Base-by-base conservation (phyloP, 2,888 invertebrate species). In the Suillia variegata region DNA sequence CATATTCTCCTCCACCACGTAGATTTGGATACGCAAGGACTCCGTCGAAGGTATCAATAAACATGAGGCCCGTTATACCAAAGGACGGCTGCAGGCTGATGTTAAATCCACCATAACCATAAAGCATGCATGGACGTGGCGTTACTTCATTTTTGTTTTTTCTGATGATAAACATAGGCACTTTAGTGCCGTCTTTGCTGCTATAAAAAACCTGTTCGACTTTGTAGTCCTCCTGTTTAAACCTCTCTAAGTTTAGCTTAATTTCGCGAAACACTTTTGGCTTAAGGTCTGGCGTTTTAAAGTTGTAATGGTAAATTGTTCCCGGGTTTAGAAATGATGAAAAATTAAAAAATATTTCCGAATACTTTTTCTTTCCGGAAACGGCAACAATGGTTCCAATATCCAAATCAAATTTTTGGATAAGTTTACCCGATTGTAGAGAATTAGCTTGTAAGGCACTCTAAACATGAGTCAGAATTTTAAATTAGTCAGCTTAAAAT, bases 51-150 rank as follows among this genome's bases (percentile, higher is more conserved):
- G 94, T 89, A 74, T 95, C 91, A 78, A 98, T 90, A 80, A 96
- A 96, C 66, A 96, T 88, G 31, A 97, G 70, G 22, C 95, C 86
- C 13, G 91, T 90, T 24, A 96, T 88, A 70, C 93, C 92, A 84
- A 98, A 99, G 53, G 87, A 87, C 4, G 98, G 98, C 77, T 92
- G 91, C 67, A 97, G 85, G 79, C 93, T 92, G 68, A 95, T 89
- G 84, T 96, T 97, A 83, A 99, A 99, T 1, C 98, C 98, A 56
- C 98, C 98, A 82, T 98, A 98, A 15, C 97, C 98, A 82, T 98
- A 98, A 33, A 99, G 83, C 49, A 97, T 84, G 64, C 93, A 91
- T 0, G 97, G 94, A 1, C 77, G 71, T 6, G 79, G 79, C 2
- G 91, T 89, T 81, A 70, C 58, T 1, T 47, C 47, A 20, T 71